Conservation (phyloP, 2,113 vertebrate species). For the Gnathonemus longibarbis region DNA sequence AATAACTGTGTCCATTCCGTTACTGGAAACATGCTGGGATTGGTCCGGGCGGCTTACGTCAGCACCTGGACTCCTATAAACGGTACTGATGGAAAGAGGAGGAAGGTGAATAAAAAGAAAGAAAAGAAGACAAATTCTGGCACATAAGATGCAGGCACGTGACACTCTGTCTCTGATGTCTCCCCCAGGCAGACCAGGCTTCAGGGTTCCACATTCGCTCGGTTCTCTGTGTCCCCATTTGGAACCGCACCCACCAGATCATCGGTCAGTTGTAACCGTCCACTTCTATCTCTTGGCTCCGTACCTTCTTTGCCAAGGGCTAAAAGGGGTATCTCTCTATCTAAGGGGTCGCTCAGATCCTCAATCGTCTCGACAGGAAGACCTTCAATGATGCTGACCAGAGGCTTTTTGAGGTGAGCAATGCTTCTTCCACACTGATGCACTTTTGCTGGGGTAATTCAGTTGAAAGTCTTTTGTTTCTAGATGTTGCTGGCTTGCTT, state of each 20-base stretch:
- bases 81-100: background rate
- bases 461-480: background rate
- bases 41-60: background rate
- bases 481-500: background rate
- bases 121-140: background rate
- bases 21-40: background rate
- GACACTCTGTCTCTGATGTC: slow-evolving; percentile 4
- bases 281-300: background rate
- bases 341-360: slow-evolving; percentile 68
- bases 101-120: background rate
- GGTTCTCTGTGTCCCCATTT: slow-evolving; percentile 69
- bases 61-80: background rate
- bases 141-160: background rate
- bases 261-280: slow-evolving; percentile 51
- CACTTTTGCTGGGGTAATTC: background rate
- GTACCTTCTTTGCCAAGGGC: too few relatives aligned
- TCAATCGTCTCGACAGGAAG: slow-evolving; percentile 68
- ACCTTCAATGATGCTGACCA: slow-evolving; percentile 69
- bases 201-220: slow-evolving; percentile 70
- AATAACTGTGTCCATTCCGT: background rate
- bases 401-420: slow-evolving; percentile 65
- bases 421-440: background rate
- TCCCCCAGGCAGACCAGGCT: slow-evolving; percentile 61
- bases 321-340: slow-evolving; percentile 14
- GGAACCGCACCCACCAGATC: slow-evolving; percentile 72